Conservation (phyloP, 2,797 vertebrate genomes). For the Semotilus atromaculatus region DNA sequence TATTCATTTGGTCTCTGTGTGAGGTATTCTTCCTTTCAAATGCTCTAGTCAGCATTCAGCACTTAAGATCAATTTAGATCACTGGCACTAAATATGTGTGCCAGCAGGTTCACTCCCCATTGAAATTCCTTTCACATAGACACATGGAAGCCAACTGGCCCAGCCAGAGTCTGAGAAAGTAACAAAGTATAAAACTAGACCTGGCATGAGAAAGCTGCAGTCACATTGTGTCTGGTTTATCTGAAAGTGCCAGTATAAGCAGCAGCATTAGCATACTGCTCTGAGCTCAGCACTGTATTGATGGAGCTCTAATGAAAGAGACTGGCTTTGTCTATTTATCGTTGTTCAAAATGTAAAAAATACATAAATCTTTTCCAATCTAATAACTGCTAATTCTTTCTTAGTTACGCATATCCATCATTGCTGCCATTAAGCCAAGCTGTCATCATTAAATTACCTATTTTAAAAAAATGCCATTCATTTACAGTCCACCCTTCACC, state of each 20-base stretch:
- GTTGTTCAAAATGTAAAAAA: slow-evolving; percentile 50
- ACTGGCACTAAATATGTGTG: slow-evolving; percentile 61
- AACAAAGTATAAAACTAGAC: slow-evolving; percentile 69
- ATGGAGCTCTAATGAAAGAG: slow-evolving; percentile 66
- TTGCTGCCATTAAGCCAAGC: slow-evolving; percentile 20
- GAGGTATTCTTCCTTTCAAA: slow-evolving; percentile 58
- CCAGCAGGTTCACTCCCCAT: slow-evolving; percentile 65
- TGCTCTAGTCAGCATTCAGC: slow-evolving; percentile 57
- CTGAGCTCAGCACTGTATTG: slow-evolving; percentile 65
- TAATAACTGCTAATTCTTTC: slow-evolving; percentile 58
- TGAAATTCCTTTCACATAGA: slow-evolving; percentile 65
- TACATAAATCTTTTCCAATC: slow-evolving; percentile 52
- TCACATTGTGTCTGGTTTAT: slow-evolving; percentile 74
- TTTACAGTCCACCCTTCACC: slow-evolving; percentile 61
- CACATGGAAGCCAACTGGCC: slow-evolving; percentile 67
- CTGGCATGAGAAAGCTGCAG: slow-evolving; percentile 71
- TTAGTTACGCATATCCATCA: slow-evolving; percentile 56
- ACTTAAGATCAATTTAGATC: slow-evolving; percentile 64
- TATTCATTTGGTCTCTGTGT: slow-evolving; percentile 62
- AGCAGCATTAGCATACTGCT: slow-evolving; percentile 72
- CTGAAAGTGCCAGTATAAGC: slow-evolving; percentile 71
- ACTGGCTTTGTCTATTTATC: slow-evolving; percentile 53
- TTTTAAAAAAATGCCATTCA: slow-evolving; percentile 47
- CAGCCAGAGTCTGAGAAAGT: slow-evolving; percentile 71
- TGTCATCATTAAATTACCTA: slow-evolving; percentile 28